These are phyloP conservation scores for Macrotis lagotis DNA, from an alignment of 2,113 vertebrate genomes.

Conservation along the genomic window DNA sequence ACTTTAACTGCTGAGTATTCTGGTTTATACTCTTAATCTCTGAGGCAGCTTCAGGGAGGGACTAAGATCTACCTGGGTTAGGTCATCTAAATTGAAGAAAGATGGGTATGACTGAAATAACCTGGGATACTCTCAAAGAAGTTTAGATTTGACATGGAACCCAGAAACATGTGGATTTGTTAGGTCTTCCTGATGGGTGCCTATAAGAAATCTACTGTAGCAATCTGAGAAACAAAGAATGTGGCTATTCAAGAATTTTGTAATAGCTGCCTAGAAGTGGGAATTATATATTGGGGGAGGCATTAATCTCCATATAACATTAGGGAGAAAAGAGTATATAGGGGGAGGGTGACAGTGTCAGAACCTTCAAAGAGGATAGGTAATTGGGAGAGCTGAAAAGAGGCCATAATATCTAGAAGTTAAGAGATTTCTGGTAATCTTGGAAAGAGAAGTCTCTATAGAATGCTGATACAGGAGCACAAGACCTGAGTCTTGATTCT, in stretches of 20 bases:
- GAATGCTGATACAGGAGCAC: not conserved
- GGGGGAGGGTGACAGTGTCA: no score
- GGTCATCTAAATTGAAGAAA: not conserved
- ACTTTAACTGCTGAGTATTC: not conserved
- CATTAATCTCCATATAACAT: not conserved
- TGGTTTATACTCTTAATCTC: not conserved
- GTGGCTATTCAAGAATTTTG: not conserved
- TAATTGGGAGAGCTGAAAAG: not conserved
- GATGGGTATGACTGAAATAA: not conserved
- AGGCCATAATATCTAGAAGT: not conserved
- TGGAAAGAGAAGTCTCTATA: not conserved
- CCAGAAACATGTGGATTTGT: not conserved
- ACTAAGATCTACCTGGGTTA: not conserved
- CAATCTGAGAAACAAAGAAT: not conserved
- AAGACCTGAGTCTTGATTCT: not conserved
- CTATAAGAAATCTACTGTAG: not conserved
- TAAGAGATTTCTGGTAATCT: not conserved
- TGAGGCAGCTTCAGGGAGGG: not conserved
- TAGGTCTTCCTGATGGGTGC: not conserved
- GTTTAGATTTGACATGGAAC: not conserved
- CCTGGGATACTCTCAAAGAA: not conserved
- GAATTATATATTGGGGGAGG: not conserved
- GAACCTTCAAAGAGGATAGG: not conserved
- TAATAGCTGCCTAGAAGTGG: not conserved
- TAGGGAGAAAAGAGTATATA: not conserved